These are phyloP conservation scores for Norana najaformis DNA, from an alignment of 2,888 invertebrate genomes.

Conservation along the genomic window DNA sequence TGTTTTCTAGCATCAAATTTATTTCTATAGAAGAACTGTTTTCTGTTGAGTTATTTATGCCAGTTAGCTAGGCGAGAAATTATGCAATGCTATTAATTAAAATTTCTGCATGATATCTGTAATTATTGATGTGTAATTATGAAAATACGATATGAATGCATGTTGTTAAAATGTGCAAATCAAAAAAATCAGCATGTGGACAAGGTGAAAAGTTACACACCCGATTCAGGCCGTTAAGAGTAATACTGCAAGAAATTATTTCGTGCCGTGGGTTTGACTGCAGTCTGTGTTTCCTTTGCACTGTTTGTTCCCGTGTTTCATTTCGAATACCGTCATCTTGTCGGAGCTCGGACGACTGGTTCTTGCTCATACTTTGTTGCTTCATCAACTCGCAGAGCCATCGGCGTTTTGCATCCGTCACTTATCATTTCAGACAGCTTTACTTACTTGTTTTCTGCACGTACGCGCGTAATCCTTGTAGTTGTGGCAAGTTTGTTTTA, in stretches of 20 bases:
- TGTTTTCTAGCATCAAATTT: not conserved
- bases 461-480: not conserved
- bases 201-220: not conserved
- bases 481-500: not conserved
- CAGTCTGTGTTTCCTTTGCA: not conserved
- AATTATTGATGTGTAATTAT: conserved; percentile 7
- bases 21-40: not conserved
- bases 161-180: conserved; percentile 5
- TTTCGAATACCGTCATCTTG: conserved; percentile 1
- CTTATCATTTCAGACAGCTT: conserved; percentile 13
- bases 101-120: conserved; percentile 13
- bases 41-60: not conserved
- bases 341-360: not conserved
- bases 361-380: not conserved
- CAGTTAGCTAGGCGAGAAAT: not conserved
- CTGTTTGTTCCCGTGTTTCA: not conserved
- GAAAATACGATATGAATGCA: not conserved
- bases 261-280: not conserved
- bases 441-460: not conserved
- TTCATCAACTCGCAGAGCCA: not conserved
- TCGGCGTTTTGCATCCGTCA: not conserved
- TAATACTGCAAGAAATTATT: not conserved
- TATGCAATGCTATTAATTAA: not conserved
- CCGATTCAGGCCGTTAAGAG: not conserved
- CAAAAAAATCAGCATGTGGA: not conserved